Conservation (phyloP, 2,797 vertebrate genomes). For the Rhinophrynus dorsalis region DNA sequence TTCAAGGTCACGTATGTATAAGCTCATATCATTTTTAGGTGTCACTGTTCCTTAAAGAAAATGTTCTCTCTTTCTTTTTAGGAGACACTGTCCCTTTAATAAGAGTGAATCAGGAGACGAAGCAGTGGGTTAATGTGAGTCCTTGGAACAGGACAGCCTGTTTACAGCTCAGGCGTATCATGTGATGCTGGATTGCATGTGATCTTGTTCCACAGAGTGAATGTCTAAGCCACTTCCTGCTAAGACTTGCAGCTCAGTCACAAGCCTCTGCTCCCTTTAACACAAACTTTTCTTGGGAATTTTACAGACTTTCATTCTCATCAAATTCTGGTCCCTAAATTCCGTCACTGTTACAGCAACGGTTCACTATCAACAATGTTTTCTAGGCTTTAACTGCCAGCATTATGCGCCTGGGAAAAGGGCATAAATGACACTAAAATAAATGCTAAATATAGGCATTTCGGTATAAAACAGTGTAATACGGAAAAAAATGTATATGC, state of each 20-base stretch:
- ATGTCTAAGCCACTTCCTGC: slow-evolving; percentile 66
- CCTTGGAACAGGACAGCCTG: slow-evolving; percentile 13
- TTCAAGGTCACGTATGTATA: too few relatives aligned
- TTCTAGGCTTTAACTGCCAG: neutral
- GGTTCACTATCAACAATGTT: neutral
- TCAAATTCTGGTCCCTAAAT: neutral
- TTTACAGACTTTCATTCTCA: slow-evolving; percentile 12
- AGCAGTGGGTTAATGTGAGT: slow-evolving; percentile 14
- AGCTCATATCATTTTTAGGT: too few relatives aligned
- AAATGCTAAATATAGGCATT: too few relatives aligned
- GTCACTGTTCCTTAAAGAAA: too few relatives aligned
- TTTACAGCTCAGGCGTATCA: slow-evolving; percentile 34
- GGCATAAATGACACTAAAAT: neutral
- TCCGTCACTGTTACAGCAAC: neutral
- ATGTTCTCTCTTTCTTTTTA: too few relatives aligned
- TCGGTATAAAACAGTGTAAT: too few relatives aligned
- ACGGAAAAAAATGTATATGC: too few relatives aligned
- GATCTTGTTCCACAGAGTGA: slow-evolving; percentile 42
- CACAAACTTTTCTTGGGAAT: slow-evolving; percentile 22
- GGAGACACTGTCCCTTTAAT: neutral
- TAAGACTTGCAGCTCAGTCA: slow-evolving; percentile 41
- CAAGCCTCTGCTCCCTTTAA: neutral
- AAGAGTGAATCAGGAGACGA: neutral
- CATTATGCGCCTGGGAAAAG: neutral
- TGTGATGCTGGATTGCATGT: slow-evolving; percentile 40